phyloP scores from a whole-genome alignment of 1,140 invertebrate genomes.

The Aporrectodea caliginosa region DNA sequence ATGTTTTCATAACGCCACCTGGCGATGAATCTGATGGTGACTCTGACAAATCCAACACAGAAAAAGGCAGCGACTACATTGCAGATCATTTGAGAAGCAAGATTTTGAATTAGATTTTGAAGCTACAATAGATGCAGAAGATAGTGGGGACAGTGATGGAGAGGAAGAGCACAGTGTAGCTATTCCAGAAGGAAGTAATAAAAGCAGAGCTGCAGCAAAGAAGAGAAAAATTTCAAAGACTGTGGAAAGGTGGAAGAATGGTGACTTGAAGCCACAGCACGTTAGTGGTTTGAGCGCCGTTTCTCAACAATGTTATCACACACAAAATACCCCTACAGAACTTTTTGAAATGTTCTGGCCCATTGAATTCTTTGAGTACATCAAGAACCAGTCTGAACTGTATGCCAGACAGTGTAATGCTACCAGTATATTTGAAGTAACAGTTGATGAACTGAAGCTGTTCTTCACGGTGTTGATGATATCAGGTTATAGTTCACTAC shows the following conservation, averaged over 20 bases:
- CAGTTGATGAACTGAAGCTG: too few species aligned
- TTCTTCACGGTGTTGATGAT: too few species aligned
- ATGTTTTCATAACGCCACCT: slow-evolving; percentile 11
- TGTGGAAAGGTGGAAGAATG: background rate
- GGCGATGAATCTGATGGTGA: slow-evolving; percentile 4
- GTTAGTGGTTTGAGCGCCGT: background rate
- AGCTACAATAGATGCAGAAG: background rate
- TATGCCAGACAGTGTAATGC: too few species aligned
- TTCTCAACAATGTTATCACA: background rate
- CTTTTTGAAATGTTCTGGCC: slow-evolving; percentile 10
- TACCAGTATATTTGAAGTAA: too few species aligned
- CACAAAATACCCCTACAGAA: background rate
- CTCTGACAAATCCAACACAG: slow-evolving; percentile 4
- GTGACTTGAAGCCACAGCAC: background rate
- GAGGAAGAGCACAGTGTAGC: background rate
- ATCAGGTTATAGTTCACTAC: too few species aligned
- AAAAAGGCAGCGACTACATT: background rate
- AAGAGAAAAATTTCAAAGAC: background rate
- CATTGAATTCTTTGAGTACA: background rate
- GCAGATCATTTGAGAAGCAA: slow-evolving; percentile 7
- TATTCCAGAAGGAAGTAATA: too few species aligned
- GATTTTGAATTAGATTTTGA: background rate
- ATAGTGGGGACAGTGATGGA: background rate
- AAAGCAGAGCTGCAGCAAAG: too few species aligned
- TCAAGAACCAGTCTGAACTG: too few species aligned